These are phyloP conservation scores for Folsomia candida DNA, from an alignment of 2,888 invertebrate genomes.

Conservation along the genomic window DNA sequence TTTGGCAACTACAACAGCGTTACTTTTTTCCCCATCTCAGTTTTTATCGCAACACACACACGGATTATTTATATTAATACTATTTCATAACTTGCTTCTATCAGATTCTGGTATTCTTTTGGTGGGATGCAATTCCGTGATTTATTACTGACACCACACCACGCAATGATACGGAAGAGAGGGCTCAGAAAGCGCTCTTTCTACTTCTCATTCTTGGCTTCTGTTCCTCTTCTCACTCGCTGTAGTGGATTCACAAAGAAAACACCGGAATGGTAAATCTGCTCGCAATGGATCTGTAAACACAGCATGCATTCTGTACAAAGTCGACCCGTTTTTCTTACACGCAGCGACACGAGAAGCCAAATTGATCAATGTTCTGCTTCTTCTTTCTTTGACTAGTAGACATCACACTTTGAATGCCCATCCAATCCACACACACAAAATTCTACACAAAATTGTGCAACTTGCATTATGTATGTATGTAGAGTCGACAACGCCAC, in stretches of 20 bases:
- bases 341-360: background rate
- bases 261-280: background rate
- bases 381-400: background rate
- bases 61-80: background rate
- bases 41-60: too few species aligned
- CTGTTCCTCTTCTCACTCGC: background rate
- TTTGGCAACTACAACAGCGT: too few species aligned
- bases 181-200: too few species aligned
- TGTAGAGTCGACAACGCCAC: too few species aligned
- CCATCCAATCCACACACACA: background rate
- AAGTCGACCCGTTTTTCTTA: background rate
- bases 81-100: background rate
- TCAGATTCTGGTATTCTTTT: background rate
- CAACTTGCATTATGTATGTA: too few species aligned
- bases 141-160: slow-evolving; percentile 11
- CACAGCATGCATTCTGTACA: background rate
- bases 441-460: background rate
- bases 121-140: slow-evolving; percentile 14
- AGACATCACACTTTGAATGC: background rate
- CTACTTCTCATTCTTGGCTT: too few species aligned
- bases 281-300: background rate
- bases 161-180: background rate
- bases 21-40: too few species aligned
- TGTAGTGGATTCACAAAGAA: background rate
- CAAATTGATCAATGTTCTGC: background rate